Conservation (phyloP, 2,113 vertebrate species). For the Gallinago jamesoni region DNA sequence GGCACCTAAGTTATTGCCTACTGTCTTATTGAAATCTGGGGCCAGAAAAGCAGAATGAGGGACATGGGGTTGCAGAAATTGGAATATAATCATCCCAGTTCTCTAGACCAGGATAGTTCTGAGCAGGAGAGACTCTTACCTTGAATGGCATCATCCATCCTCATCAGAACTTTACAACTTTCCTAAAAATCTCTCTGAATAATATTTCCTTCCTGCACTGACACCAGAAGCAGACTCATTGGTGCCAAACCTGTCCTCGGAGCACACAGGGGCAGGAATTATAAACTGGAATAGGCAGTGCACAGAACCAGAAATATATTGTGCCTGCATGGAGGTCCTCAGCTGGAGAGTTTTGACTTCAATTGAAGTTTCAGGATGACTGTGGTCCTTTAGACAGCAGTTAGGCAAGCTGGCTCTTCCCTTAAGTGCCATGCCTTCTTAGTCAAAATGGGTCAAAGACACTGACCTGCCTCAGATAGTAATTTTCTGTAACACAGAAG, state of each 20-base stretch:
- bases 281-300: background rate
- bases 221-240: rapidly evolving
- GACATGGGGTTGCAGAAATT: background rate
- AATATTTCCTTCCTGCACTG: background rate
- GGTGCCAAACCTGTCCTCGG: background rate
- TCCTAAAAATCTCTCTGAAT: background rate
- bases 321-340: background rate
- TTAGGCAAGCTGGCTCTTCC: background rate
- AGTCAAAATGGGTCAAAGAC: background rate
- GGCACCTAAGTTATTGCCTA: background rate
- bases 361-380: background rate
- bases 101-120: background rate
- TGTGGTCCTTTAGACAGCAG: background rate
- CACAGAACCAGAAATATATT: background rate
- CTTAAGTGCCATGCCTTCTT: background rate
- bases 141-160: background rate
- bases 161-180: background rate
- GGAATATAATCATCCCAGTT: background rate
- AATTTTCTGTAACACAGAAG: background rate
- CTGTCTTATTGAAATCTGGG: background rate
- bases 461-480: background rate
- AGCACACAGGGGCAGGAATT: background rate
- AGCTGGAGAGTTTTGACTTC: background rate
- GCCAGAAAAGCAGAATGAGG: background rate
- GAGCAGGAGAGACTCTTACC: background rate